These are phyloP conservation scores for Phaetusa simplex DNA, from an alignment of 2,113 vertebrate species.

Conservation along the genomic window DNA sequence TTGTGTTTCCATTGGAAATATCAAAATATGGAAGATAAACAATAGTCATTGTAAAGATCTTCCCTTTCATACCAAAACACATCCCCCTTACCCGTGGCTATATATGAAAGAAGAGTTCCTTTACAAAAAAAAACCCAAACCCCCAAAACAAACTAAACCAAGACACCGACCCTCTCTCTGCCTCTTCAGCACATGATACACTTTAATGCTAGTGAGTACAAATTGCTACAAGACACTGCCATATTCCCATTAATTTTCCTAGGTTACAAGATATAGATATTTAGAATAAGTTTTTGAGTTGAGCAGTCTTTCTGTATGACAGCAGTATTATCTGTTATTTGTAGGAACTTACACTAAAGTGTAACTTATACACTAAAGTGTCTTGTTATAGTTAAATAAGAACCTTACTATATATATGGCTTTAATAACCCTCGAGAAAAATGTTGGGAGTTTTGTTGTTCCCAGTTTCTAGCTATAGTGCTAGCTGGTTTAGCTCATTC, in stretches of 20 bases:
- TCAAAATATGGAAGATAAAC: not conserved
- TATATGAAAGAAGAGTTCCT: not conserved
- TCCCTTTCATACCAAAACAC: not conserved
- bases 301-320: not conserved
- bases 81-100: rapidly evolving
- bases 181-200: not conserved
- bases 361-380: not conserved
- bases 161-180: not conserved
- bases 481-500: not conserved
- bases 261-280: not conserved
- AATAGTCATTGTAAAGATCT: not conserved
- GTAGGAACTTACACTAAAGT: not conserved
- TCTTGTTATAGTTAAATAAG: not conserved
- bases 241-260: not conserved
- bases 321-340: not conserved
- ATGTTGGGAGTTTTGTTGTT: not conserved
- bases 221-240: not conserved
- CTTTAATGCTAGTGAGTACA: not conserved
- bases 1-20: not conserved
- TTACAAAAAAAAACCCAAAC: not conserved
- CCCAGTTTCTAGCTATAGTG: not conserved
- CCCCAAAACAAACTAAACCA: not conserved
- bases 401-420: not conserved
- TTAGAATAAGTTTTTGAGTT: not conserved
- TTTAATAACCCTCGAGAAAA: not conserved